Evolutionary conservation across 2,113 vertebrate genomes (phyloP), one percentile per base, ranked within the genome.

Genomic region (Xerus inauris): DNA sequence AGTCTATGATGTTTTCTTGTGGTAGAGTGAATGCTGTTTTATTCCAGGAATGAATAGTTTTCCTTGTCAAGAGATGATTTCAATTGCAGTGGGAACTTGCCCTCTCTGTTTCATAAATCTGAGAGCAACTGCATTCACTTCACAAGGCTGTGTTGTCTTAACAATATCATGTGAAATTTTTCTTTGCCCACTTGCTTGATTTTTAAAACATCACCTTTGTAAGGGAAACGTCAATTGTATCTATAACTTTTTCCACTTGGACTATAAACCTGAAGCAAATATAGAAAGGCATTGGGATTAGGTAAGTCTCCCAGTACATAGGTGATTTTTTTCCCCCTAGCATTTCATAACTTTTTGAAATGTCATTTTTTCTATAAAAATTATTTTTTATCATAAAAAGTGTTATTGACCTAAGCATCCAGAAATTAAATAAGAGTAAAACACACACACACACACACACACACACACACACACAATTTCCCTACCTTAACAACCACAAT

Each of bases 61-160:
- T 94, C 30, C 54, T 91, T 24, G 13, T 79, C 7, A 49, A 87
- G 85, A 94, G 75, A 80, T 92, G 28, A 94, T 79, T 95, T 75
- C 13, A 32, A 28, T 14, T 42, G 26, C 5, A n/a, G 40, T 24
- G 28, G 62, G 87, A 89, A 30, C 3, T 17, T 62, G 16, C 5
- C 2, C 2, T 86, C 57, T 83, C 51, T 75, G 4, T 94, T 94
- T 93, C 35, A 81, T 47, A 73, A 86, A 86, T 35, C 13, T 16
- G 47, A n/a, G 89, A 49, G 57, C 47, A 38, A 54, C 69, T 62
- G 4, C 17, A 47, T 40, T 93, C 24, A 5, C 71, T 83, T 87
- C 38, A 65, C 40, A 59, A 86, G 77, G 57, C 38, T 42, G 14
- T 22, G 7, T 83, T 91, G n/a, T 82, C 93, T 49, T 77, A 77